phyloP scores from a whole-genome alignment of 35 echinoderm and acorn worm species.

The Lytechinus pictus region DNA sequence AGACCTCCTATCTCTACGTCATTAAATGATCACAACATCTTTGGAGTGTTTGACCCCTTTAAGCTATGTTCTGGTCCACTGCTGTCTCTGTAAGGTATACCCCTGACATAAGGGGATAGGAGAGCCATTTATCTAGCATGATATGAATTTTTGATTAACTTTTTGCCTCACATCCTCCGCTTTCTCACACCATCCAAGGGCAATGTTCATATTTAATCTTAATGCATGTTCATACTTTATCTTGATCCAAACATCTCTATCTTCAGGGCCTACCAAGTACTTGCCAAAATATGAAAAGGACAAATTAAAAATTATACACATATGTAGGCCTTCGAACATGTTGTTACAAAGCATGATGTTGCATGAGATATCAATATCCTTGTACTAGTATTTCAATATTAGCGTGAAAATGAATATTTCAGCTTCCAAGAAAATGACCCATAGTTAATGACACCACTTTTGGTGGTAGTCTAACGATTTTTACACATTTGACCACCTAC shows the following conservation, averaged over 20 bases:
- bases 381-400: too few species aligned
- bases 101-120: neutral
- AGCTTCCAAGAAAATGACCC: too few species aligned
- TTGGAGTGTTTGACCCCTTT: neutral
- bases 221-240: neutral
- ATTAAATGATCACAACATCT: neutral
- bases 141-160: slow-evolving; percentile 46
- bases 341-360: too few species aligned
- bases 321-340: too few species aligned
- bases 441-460: too few species aligned
- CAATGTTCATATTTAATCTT: neutral
- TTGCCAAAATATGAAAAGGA: too few species aligned
- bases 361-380: too few species aligned
- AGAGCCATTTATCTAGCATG: slow-evolving; percentile 21
- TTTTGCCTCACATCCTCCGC: slow-evolving; percentile 20
- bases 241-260: neutral
- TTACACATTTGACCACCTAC: too few species aligned
- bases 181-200: neutral
- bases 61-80: neutral
- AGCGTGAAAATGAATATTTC: too few species aligned
- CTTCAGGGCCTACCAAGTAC: neutral
- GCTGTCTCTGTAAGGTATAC: neutral
- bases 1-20: neutral
- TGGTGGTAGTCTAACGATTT: too few species aligned
- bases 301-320: too few species aligned